A percentile compares a stretch with the other conserved stretches of the same genome.
These are phyloP conservation scores for Rhamphomyia laevipes DNA, from an alignment of 2,888 invertebrate genomes.

Conservation along the genomic window DNA sequence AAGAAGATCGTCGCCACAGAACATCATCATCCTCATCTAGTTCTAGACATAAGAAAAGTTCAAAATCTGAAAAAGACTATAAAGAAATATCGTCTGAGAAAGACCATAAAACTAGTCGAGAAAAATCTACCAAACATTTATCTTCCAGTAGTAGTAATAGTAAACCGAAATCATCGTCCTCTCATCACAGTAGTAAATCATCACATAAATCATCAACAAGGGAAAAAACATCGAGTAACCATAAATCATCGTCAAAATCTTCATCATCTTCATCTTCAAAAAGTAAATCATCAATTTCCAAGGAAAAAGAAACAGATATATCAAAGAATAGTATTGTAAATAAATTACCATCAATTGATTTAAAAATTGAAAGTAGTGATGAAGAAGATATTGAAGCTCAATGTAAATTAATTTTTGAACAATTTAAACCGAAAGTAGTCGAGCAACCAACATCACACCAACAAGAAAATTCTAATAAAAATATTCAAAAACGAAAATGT, in stretches of 20 bases:
- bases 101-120: too few species aligned
- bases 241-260: constrained; percentile 9
- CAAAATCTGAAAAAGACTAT: not conserved
- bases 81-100: not conserved
- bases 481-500: constrained; percentile 25
- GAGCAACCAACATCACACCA: constrained; percentile 13
- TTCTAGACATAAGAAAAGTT: constrained; percentile 12
- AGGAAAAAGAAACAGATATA: constrained; percentile 1
- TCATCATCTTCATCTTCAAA: constrained; percentile 14
- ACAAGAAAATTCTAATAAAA: constrained; percentile 15
- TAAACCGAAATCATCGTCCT: not conserved
- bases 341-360: not conserved
- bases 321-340: constrained; percentile 2
- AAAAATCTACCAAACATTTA: not conserved
- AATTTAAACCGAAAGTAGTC: constrained; percentile 43
- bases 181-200: not conserved
- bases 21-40: not conserved
- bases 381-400: constrained; percentile 66
- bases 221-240: constrained; percentile 9
- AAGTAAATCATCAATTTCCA: constrained; percentile 10
- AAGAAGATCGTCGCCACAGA: constrained; percentile 1
- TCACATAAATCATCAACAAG: constrained; percentile 3
- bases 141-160: not conserved
- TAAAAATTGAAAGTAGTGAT: constrained; percentile 29
- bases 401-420: constrained; percentile 78